A percentile compares a stretch with the other conserved stretches of the same genome.
Evolutionary conservation across 2,797 vertebrate species (phyloP).

Genomic region (Protosalanx chinensis): DNA sequence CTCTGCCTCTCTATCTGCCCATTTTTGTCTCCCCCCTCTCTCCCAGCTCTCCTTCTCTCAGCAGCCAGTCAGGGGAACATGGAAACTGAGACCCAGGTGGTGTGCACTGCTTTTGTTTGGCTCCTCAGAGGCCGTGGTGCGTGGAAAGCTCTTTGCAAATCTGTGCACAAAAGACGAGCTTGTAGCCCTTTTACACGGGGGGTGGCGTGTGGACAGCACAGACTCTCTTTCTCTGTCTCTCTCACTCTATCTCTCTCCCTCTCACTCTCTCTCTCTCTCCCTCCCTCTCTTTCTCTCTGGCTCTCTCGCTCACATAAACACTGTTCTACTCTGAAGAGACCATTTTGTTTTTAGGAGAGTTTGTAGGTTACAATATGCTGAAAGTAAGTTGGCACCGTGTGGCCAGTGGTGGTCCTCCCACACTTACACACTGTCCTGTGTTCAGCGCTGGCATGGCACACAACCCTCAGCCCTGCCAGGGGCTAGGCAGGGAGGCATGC

Average conservation of each 20-base stretch:
- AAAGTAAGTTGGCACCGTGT: too few species aligned
- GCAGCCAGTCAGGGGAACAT: slow-evolving; percentile 56
- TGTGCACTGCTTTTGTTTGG: slow-evolving; percentile 59
- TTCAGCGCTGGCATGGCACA: slow-evolving; percentile 16
- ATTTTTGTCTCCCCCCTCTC: slow-evolving; percentile 34
- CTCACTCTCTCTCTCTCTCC: too few species aligned
- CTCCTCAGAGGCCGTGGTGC: slow-evolving; percentile 42
- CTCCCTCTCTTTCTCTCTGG: too few species aligned
- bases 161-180: slow-evolving; percentile 52
- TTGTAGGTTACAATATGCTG: too few species aligned
- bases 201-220: slow-evolving; percentile 24
- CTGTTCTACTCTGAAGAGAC: neutral
- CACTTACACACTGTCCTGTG: slow-evolving; percentile 10
- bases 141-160: slow-evolving; percentile 54
- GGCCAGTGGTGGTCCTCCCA: neutral
- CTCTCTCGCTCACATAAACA: too few species aligned
- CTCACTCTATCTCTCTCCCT: too few species aligned
- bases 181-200: slow-evolving; percentile 34
- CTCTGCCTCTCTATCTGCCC: slow-evolving; percentile 21
- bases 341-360: neutral
- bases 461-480: slow-evolving; percentile 13
- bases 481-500: slow-evolving; percentile 22
- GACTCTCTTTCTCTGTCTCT: too few species aligned
- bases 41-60: slow-evolving; percentile 36
- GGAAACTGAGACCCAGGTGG: slow-evolving; percentile 62